These are phyloP conservation scores for Scelioninae gen. 2 DNA, from an alignment of 2,888 invertebrate genomes.

Conservation along the genomic window DNA sequence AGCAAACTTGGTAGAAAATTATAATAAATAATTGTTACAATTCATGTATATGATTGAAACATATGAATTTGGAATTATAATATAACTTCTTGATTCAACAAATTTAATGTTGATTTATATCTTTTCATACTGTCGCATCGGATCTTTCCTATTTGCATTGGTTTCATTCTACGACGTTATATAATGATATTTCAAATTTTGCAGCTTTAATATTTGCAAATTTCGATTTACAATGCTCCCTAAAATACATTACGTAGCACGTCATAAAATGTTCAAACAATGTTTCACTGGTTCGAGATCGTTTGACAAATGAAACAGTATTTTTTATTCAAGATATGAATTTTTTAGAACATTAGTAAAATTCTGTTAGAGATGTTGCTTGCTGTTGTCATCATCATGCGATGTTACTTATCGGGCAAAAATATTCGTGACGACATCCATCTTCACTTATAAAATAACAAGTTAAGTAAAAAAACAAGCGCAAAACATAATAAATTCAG, in stretches of 20 bases:
- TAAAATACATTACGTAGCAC: constrained; percentile 2
- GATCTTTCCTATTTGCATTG: not conserved
- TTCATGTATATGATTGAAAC: no score
- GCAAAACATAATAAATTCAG: constrained; percentile 4
- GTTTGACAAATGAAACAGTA: not conserved
- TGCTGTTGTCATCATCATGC: not conserved
- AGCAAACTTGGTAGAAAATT: no score
- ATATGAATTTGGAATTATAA: no score
- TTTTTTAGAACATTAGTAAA: constrained; percentile 7
- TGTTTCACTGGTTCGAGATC: not conserved
- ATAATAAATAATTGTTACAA: no score
- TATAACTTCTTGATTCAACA: not conserved
- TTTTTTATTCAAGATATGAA: no score
- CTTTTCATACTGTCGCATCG: not conserved
- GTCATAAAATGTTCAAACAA: not conserved
- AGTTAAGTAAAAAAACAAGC: no score
- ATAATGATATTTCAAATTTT: not conserved
- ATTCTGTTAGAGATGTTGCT: constrained; percentile 7
- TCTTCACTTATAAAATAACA: constrained; percentile 21
- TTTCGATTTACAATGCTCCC: constrained; percentile 5
- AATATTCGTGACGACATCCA: not conserved
- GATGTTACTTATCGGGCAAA: not conserved
- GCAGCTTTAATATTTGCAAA: constrained; percentile 2
- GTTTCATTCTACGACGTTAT: not conserved
- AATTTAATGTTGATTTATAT: not conserved